Evolutionary conservation across 2,797 vertebrate genomes (phyloP).

Genomic region (Phylloscopus collybita): DNA sequence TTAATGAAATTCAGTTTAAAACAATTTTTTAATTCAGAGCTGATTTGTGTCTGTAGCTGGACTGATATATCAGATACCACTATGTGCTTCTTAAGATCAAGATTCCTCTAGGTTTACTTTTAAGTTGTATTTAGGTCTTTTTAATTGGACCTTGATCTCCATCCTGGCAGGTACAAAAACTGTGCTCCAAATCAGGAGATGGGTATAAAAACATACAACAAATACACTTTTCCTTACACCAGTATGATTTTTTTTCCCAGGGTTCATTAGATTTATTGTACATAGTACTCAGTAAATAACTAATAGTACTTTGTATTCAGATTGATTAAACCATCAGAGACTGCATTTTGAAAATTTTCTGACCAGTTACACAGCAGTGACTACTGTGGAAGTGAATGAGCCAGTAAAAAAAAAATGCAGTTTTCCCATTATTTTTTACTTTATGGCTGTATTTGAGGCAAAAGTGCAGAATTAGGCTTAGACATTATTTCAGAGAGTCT

Average conservation of each 20-base stretch:
- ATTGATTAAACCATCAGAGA: background rate
- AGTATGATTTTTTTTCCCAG: rapidly evolving
- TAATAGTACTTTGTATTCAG: background rate
- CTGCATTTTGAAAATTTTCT: background rate
- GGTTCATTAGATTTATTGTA: background rate
- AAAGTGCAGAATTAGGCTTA: background rate
- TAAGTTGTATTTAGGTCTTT: background rate
- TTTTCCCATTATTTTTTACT: background rate
- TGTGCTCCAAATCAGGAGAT: background rate
- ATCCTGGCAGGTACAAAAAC: background rate
- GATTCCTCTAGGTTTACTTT: background rate
- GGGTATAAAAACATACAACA: background rate
- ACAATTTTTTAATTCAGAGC: background rate
- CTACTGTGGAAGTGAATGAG: background rate
- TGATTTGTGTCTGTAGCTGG: background rate
- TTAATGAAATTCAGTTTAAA: background rate
- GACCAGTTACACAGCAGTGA: background rate
- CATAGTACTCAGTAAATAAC: background rate
- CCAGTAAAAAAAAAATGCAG: background rate
- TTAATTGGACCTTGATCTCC: background rate
- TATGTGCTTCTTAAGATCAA: background rate
- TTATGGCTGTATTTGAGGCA: background rate
- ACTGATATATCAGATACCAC: background rate
- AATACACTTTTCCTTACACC: background rate
- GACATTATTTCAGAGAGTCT: background rate